These are phyloP conservation scores for Drosophila burlai DNA, from an alignment of 1,140 invertebrate species.

Conservation along the genomic window DNA sequence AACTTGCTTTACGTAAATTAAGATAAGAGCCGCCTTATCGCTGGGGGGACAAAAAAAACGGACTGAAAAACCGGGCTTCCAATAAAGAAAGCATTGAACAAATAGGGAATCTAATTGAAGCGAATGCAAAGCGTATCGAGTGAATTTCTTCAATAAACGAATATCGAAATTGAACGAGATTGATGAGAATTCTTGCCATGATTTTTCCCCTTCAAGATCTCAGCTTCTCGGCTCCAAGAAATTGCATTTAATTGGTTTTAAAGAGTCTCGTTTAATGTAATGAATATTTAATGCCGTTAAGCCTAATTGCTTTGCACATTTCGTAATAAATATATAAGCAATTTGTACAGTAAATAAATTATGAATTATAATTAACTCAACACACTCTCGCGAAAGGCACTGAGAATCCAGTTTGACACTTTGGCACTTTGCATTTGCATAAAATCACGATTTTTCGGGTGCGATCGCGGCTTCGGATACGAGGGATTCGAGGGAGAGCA, in stretches of 20 bases:
- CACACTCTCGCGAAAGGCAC: slow-evolving; percentile 29
- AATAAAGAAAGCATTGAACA: slow-evolving; percentile 38
- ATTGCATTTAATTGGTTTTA: slow-evolving; percentile 49
- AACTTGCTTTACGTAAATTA: slow-evolving; percentile 62
- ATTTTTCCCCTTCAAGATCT: not conserved
- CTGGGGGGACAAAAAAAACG: slow-evolving; percentile 11
- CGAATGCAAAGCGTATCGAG: slow-evolving; percentile 42
- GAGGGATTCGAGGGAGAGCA: not conserved
- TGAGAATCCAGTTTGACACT: slow-evolving; percentile 50
- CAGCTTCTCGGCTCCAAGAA: slow-evolving; percentile 13
- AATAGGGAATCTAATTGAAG: slow-evolving; percentile 34
- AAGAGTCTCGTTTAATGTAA: slow-evolving; percentile 40
- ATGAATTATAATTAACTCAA: slow-evolving; percentile 49
- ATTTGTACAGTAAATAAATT: slow-evolving; percentile 62
- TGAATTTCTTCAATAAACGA: slow-evolving; percentile 24
- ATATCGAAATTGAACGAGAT: slow-evolving; percentile 16
- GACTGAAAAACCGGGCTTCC: slow-evolving; percentile 1
- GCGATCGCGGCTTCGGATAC: not conserved
- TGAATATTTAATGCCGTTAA: slow-evolving; percentile 30
- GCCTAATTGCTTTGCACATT: slow-evolving; percentile 45
- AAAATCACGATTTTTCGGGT: slow-evolving; percentile 54
- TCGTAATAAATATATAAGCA: slow-evolving; percentile 58
- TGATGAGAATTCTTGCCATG: slow-evolving; percentile 4
- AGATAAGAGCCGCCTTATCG: slow-evolving; percentile 70
- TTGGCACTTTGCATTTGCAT: slow-evolving; percentile 69